Percentiles rank a stretch among this genome's conserved stretches.
Conservation (phyloP, 2,113 vertebrate genomes). For the Rhinoderma darwinii region DNA sequence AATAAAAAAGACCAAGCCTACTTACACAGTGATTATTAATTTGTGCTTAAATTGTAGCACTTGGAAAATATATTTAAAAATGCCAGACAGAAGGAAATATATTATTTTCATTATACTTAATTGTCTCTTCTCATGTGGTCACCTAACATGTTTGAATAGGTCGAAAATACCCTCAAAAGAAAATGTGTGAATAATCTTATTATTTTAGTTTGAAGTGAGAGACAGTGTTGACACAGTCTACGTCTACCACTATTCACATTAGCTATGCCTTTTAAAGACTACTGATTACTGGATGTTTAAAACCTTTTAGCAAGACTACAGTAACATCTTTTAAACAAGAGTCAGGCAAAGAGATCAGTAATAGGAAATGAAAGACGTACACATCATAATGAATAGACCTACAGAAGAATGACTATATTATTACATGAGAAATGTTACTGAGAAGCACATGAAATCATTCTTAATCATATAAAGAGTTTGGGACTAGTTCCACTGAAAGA, state of each 20-base stretch:
- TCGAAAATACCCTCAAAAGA: constrained; percentile 31
- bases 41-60: not conserved
- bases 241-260: constrained; percentile 28
- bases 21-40: not conserved
- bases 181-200: constrained; percentile 49
- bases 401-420: not conserved
- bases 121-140: constrained; percentile 33
- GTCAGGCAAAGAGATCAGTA: not conserved
- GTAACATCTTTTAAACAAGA: constrained; percentile 11
- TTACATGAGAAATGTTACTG: not conserved
- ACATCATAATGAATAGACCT: not conserved
- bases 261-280: constrained; percentile 33
- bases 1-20: not conserved
- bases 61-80: constrained; percentile 4
- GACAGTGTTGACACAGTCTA: constrained; percentile 44
- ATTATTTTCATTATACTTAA: constrained; percentile 43
- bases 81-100: constrained; percentile 13
- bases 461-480: not conserved
- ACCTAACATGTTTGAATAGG: constrained; percentile 48
- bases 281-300: constrained; percentile 21
- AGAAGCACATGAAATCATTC: not conserved
- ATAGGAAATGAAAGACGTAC: not conserved
- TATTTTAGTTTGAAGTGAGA: constrained; percentile 49
- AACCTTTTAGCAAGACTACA: constrained; percentile 7
- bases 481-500: not conserved